Evolutionary conservation across 2,113 vertebrate genomes (phyloP), one percentile per base, ranked within the genome.

Genomic region (Stigmatopora nigra): DNA sequence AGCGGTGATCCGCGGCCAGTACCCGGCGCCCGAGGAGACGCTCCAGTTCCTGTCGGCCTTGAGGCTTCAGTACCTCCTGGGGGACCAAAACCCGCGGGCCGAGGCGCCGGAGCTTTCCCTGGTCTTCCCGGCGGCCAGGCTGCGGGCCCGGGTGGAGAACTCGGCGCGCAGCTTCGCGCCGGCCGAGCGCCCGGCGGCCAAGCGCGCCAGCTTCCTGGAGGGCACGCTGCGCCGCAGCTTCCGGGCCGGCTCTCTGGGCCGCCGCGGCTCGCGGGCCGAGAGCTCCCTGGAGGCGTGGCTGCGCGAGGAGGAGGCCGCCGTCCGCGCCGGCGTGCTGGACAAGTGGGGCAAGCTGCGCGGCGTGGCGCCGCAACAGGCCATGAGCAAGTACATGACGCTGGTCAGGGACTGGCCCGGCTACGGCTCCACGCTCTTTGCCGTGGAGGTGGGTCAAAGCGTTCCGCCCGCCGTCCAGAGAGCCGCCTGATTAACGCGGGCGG

Each of bases 351-450:
- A 93, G 25, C 84, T 99, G 45, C 94, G 94, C 83, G 94, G 93
- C 16, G 90, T 97, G 91, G 92, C 68, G 68, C 95, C 95, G 87
- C 92, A 95, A 10, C 93, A 93, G 76, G 94, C 93, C 73, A 97
- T 98, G 93, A 84, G 89, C 65, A 95, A 95, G 63, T 99, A 99
- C 80, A 99, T 98, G 96, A 76, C 86, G 6, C 70, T 98, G 84
- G 92, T 94, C 75, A 94, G 92, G 84, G 97, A 98, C 82, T 99
- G 97, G 97, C 90, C 93, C 12, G 96, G 97, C 3, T 97, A 98
- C 7, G 96, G 97, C 2, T 96, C 95, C 55, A 96, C 95, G 0
- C 92, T 99, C 65, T 99, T 99, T 62, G 93, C 94, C 0, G 94
- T 96, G 8, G 95, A 99, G 94, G 97, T 98, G 74, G 93, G 91